Evolutionary conservation across 2,888 invertebrate genomes (phyloP).

Genomic region (Steinernema scapterisci): DNA sequence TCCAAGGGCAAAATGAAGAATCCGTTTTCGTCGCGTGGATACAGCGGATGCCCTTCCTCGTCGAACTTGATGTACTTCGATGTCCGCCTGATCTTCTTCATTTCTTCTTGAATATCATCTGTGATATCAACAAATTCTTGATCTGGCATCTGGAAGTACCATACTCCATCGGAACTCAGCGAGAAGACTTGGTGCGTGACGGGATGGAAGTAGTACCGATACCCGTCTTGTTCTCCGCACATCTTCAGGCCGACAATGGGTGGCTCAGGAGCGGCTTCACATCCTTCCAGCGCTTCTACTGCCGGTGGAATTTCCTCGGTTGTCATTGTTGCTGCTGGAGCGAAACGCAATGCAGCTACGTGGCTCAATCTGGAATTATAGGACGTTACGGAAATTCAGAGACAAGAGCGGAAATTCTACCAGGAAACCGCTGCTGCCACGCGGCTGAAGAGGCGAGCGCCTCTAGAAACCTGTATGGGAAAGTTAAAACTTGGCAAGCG

Average conservation of each 20-base stretch:
- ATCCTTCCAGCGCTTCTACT: not conserved
- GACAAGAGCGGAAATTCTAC: no score
- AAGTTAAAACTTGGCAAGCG: no score
- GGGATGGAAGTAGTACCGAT: conserved; percentile 40
- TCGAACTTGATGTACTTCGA: conserved; percentile 32
- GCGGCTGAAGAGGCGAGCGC: no score
- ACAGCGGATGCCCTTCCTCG: conserved; percentile 27
- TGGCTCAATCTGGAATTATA: no score
- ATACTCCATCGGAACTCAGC: conserved; percentile 37
- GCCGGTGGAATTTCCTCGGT: not conserved
- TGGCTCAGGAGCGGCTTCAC: not conserved
- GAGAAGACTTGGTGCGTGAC: conserved; percentile 33
- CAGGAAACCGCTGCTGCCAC: no score
- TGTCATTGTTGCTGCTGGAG: not conserved
- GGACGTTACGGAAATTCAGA: no score
- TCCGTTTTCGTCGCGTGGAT: conserved; percentile 12
- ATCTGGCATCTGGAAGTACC: conserved; percentile 36
- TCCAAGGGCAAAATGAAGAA: conserved; percentile 39
- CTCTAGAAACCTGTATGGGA: no score
- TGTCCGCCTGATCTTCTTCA: not conserved
- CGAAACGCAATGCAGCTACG: no score
- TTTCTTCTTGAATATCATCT: conserved; percentile 11
- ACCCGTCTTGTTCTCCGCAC: conserved; percentile 37
- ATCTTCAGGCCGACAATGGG: conserved; percentile 8
- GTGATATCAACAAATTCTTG: conserved; percentile 31